phyloP scores from a whole-genome alignment of 2,797 vertebrate genomes.

The Percopsis omiscomaycus region DNA sequence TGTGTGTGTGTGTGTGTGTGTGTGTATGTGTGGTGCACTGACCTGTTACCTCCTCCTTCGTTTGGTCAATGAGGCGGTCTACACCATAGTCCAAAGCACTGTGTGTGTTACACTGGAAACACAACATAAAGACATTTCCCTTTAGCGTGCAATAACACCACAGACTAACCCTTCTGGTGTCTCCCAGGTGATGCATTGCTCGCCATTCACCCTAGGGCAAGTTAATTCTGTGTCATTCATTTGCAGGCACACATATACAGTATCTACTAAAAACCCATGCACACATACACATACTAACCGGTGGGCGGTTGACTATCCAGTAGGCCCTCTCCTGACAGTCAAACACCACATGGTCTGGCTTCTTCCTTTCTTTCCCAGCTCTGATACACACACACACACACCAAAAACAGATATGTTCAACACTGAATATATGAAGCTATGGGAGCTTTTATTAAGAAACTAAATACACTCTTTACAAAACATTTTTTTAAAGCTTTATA shows the following conservation, averaged over 20 bases:
- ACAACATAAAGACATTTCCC: conserved; percentile 6
- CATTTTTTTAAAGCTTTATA: no score
- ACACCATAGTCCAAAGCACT: conserved; percentile 84
- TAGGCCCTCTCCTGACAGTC: conserved; percentile 96
- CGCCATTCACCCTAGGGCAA: no score
- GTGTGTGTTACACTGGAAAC: conserved; percentile 78
- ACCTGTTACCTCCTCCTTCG: conserved; percentile 90
- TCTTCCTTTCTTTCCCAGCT: conserved; percentile 86
- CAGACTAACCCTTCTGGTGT: no score
- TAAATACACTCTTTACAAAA: no score
- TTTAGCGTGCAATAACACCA: not conserved
- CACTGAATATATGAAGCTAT: no score
- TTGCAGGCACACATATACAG: not conserved
- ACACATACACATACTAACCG: conserved; percentile 78
- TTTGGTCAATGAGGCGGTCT: conserved; percentile 85
- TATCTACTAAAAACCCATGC: no score
- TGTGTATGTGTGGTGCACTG: conserved; percentile 50
- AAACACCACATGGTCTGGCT: conserved; percentile 87
- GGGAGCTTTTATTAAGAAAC: no score
- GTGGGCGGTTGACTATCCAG: conserved; percentile 91
- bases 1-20: conserved; percentile 19
- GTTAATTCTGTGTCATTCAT: no score
- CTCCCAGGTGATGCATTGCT: no score
- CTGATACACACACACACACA: conserved; percentile 63
- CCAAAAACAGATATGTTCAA: not conserved